Evolutionary conservation across 2,888 invertebrate species (phyloP).

Genomic region (Amblyjoppa proteus): DNA sequence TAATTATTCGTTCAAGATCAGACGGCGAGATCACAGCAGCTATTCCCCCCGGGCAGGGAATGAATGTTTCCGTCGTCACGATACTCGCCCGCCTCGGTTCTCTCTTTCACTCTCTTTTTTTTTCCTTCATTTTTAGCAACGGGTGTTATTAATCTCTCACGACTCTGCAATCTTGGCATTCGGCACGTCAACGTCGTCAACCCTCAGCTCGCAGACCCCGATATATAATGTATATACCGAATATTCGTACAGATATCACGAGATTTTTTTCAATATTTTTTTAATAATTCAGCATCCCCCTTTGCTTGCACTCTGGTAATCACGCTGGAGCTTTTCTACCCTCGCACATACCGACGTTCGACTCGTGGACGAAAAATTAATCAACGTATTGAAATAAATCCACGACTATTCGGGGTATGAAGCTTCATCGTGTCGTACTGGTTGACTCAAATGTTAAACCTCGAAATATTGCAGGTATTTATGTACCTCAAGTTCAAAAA

Average conservation of each 20-base stretch:
- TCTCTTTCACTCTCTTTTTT: neutral
- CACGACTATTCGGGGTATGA: no score
- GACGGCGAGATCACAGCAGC: conserved; percentile 3
- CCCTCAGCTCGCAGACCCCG: neutral
- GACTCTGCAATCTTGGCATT: neutral
- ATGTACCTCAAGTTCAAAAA: no score
- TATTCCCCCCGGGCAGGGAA: conserved; percentile 13
- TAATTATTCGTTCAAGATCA: conserved; percentile 43
- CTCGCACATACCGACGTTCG: neutral
- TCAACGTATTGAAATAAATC: neutral
- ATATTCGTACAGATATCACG: neutral
- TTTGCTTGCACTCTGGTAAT: neutral
- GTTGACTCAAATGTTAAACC: no score
- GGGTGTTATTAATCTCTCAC: conserved; percentile 24
- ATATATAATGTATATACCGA: neutral
- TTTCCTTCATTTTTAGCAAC: conserved; percentile 14
- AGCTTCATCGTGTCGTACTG: no score
- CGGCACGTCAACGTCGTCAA: neutral
- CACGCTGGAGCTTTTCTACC: neutral
- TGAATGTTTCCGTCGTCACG: neutral
- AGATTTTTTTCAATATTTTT: neutral
- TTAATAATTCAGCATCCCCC: neutral
- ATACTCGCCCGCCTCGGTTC: conserved; percentile 10
- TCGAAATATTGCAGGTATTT: no score
- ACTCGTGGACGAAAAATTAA: neutral